Conservation (phyloP, 2,888 invertebrate species). For the Metopia argyrocephala region DNA sequence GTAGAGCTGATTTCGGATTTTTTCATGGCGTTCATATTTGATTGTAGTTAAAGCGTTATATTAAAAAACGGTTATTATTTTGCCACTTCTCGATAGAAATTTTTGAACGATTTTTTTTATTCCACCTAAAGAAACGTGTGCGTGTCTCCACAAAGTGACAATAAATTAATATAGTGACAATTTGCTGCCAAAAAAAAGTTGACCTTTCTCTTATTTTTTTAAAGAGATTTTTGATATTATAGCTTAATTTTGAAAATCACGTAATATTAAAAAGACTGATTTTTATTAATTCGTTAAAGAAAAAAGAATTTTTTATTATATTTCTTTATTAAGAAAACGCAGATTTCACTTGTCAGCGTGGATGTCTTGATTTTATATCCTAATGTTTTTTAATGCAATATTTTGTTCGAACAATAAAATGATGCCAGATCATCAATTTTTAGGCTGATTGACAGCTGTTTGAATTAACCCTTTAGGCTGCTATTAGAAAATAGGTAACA, state of each 20-base stretch:
- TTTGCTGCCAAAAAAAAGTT: constrained; percentile 2
- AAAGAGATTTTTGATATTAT: background rate
- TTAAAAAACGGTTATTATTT: background rate
- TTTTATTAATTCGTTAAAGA: background rate
- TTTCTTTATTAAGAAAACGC: background rate
- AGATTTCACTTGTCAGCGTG: constrained; percentile 42
- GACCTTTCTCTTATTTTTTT: constrained; percentile 7
- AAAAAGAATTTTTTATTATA: background rate
- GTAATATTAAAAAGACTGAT: background rate
- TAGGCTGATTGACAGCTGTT: constrained; percentile 32
- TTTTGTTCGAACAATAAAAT: constrained; percentile 22
- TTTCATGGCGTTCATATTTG: constrained; percentile 53
- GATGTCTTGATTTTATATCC: constrained; percentile 20
- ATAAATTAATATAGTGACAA: background rate
- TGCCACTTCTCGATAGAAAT: background rate
- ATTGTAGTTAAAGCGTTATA: background rate
- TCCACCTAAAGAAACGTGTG: constrained; percentile 13
- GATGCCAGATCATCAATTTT: constrained; percentile 15
- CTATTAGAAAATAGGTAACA: no score
- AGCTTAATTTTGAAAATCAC: background rate
- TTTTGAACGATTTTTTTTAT: background rate
- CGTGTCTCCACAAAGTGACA: constrained; percentile 34
- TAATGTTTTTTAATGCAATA: constrained; percentile 40
- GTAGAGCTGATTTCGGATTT: constrained; percentile 7
- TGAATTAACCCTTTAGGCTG: background rate